Conservation (phyloP, 1,140 invertebrate species). For the Calosoma granatense region DNA sequence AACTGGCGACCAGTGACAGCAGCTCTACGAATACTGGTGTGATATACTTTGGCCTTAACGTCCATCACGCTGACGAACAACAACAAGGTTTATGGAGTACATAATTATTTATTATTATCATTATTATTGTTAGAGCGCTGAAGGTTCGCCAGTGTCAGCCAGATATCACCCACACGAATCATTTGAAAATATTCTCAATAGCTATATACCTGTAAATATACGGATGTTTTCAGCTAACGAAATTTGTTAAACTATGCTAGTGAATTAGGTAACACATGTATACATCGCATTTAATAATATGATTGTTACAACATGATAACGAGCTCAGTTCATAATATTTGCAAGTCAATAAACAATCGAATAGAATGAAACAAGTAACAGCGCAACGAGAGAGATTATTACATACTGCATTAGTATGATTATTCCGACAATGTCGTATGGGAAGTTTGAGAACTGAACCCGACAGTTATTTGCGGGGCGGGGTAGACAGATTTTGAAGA, state of each 20-base stretch:
- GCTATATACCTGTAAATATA: too few species aligned
- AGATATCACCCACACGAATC: neutral
- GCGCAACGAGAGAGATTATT: too few species aligned
- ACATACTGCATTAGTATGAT: too few species aligned
- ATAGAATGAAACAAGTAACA: neutral
- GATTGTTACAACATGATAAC: constrained; percentile 6
- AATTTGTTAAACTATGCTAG: neutral
- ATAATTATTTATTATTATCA: too few species aligned
- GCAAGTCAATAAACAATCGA: constrained; percentile 1
- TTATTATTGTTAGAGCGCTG: too few species aligned
- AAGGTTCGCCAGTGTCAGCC: too few species aligned
- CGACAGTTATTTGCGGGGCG: neutral
- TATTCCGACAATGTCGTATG: constrained; percentile 1
- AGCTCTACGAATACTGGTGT: constrained; percentile 5
- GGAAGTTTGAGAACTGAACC: constrained; percentile 6
- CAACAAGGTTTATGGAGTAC: too few species aligned
- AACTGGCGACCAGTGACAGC: neutral
- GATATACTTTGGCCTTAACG: neutral
- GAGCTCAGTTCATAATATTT: neutral
- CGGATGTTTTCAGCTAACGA: constrained; percentile 4
- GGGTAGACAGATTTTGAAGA: neutral
- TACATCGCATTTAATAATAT: constrained; percentile 4
- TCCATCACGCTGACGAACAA: neutral
- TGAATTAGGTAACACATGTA: constrained; percentile 4
- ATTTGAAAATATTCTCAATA: constrained; percentile 1